These are phyloP conservation scores for Agapornis canus DNA, from an alignment of 2,797 vertebrate species.

Conservation along the genomic window DNA sequence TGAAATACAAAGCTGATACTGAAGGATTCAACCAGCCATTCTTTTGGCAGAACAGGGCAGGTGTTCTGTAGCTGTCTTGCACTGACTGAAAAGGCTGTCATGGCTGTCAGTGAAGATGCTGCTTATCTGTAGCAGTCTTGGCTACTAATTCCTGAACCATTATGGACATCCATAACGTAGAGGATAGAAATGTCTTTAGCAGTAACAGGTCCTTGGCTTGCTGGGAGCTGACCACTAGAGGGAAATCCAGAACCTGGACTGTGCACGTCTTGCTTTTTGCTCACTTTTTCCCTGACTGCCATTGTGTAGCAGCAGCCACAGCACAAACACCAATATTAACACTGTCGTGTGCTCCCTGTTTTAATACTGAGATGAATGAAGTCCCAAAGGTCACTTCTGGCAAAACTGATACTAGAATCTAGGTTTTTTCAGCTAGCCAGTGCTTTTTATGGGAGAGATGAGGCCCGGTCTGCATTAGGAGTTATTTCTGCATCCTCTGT, in stretches of 20 bases:
- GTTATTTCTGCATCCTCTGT: background rate
- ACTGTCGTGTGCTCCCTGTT: background rate
- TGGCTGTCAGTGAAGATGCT: background rate
- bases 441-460: background rate
- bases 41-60: background rate
- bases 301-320: background rate
- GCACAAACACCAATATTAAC: background rate
- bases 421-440: background rate
- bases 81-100: background rate
- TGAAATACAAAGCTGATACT: background rate
- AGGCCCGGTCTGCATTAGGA: fast-evolving
- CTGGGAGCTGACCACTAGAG: constrained; percentile 18
- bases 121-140: background rate
- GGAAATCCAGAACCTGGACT: background rate
- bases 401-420: background rate
- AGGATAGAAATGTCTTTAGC: background rate
- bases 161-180: background rate
- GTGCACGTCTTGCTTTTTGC: fast-evolving
- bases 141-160: background rate
- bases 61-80: background rate
- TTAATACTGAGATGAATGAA: background rate
- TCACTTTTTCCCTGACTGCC: background rate
- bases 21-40: background rate
- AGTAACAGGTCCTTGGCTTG: background rate
- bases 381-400: background rate